Conservation (phyloP, 1,140 invertebrate genomes). For the Calliopsis andreniformis region DNA sequence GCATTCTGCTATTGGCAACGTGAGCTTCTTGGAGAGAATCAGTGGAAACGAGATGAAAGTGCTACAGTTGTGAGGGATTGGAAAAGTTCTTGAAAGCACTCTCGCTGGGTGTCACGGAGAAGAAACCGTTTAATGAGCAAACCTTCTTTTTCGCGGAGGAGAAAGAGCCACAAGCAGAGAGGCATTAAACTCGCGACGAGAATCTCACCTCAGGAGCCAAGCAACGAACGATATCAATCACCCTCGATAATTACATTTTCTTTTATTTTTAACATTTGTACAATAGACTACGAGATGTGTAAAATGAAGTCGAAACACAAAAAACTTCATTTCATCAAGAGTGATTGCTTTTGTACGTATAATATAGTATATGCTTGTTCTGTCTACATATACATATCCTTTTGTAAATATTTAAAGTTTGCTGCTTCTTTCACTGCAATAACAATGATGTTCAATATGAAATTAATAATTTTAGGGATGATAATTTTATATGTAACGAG, state of each 20-base stretch:
- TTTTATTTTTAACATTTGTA: not conserved
- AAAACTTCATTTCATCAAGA: too few relatives aligned
- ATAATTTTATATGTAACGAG: too few relatives aligned
- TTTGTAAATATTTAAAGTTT: too few relatives aligned
- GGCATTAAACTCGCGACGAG: constrained; percentile 4
- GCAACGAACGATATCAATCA: constrained; percentile 1
- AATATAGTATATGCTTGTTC: too few relatives aligned
- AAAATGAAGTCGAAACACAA: too few relatives aligned
- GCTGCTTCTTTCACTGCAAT: too few relatives aligned
- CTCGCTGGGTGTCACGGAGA: constrained; percentile 29
- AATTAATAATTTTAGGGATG: too few relatives aligned
- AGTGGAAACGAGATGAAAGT: not conserved
- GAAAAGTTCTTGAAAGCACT: constrained; percentile 43
- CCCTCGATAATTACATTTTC: not conserved
- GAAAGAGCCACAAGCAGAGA: not conserved
- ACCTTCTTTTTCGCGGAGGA: constrained; percentile 1
- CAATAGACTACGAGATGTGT: too few relatives aligned
- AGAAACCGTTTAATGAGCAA: constrained; percentile 43
- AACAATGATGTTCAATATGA: too few relatives aligned
- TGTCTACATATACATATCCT: too few relatives aligned
- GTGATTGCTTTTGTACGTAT: too few relatives aligned
- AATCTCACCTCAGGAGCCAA: not conserved
- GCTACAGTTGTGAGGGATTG: constrained; percentile 6
- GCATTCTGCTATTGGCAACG: not conserved
- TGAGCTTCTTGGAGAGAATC: not conserved